Base-by-base conservation (phyloP, 2,797 vertebrate species). In the Enteromius viviparus region DNA sequence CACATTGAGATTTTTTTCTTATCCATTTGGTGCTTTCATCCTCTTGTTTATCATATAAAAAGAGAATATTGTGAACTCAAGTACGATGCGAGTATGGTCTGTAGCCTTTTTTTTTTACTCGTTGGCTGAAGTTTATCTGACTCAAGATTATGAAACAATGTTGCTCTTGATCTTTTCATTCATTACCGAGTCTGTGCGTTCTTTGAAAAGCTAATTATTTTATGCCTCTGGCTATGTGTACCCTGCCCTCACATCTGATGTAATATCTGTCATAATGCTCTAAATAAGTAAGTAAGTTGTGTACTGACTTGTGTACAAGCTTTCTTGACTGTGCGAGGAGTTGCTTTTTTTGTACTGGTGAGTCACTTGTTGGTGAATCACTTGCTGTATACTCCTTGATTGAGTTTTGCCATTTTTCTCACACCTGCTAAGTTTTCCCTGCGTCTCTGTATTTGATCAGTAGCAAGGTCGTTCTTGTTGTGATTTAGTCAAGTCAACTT, bases 1-100 rank as follows among this genome's bases (percentile, higher is more conserved):
- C 82, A 64, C 70, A 32, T 14, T 77, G 42, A 49, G 26, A 81
- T 78, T 84, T 85, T 17, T 77, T 32, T 78, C 74, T 70, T 71
- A 42, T 83, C 21, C 26, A 11, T 34, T 58, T 15, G 12, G 19
- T 42, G 26, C 32, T 80, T 74, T 88, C 70, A 78, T 74, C 40
- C 21, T 77, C 23, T 66, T 37, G 17, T 53, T 80, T 51, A 6
- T 32, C 12, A 4, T 60, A 60, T 23, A 40, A 19, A 34, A 34
- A 49, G n/a, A 32, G 29, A 78, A 78, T 55, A 78, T 51, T 84
- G 17, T 71, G 17, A 11, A 15, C 11, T 53, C 6, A 17, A 21
- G 15, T 78, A n/a, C 0, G 49, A 37, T 32, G 23, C 70, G 6
- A 26, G 9, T 55, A 76, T 45, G 32, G 40, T 87, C 45, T 83